phyloP scores from a whole-genome alignment of 2,888 invertebrate species.

The Pemphredon lugubris region DNA sequence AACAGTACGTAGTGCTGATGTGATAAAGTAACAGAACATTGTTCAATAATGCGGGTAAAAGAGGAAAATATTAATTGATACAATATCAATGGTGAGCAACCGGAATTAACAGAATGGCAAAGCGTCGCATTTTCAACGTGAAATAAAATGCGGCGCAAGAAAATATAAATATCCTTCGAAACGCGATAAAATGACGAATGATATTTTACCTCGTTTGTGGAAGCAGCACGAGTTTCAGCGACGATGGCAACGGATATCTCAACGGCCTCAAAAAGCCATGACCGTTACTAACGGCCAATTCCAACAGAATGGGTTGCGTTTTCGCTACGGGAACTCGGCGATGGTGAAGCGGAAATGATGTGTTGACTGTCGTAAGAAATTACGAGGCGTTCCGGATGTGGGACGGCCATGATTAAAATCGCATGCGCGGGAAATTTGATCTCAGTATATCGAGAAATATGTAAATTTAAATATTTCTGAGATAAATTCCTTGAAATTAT shows the following conservation, averaged over 20 bases:
- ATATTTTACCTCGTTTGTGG: conserved; percentile 20
- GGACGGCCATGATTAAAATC: background rate
- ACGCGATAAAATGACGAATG: background rate
- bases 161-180: background rate
- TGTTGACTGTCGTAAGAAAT: background rate
- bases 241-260: conserved; percentile 9
- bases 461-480: no score
- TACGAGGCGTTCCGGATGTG: background rate
- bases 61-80: no score
- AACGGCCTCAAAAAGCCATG: background rate
- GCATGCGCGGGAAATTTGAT: no score
- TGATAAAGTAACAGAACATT: no score
- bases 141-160: background rate
- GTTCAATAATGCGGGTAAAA: no score
- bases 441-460: no score
- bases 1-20: no score
- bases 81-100: no score
- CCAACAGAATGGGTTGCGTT: conserved; percentile 1
- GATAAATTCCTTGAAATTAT: no score
- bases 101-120: no score
- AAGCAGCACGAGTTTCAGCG: conserved; percentile 1
- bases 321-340: background rate
- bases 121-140: background rate
- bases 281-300: background rate
- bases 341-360: background rate